Evolutionary conservation across 92 coral and sea anemone genomes (phyloP).

Genomic region (Muricea muricata): DNA sequence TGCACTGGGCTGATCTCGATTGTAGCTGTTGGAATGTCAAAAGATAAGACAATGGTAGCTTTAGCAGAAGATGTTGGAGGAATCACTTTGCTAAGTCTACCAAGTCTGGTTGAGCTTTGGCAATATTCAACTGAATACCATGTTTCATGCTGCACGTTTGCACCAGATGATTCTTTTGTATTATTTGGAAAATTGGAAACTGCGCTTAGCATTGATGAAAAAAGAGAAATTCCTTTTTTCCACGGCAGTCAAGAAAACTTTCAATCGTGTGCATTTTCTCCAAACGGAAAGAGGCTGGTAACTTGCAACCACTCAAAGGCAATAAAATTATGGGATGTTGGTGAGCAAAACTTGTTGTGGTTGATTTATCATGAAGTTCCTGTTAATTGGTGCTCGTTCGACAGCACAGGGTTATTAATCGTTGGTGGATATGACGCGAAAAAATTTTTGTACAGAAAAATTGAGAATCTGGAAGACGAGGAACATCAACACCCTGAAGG

Average conservation of each 20-base stretch:
- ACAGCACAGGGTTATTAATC: background rate
- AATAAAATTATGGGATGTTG: conserved; percentile 11
- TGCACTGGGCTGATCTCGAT: background rate
- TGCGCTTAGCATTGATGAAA: background rate
- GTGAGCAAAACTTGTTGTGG: background rate
- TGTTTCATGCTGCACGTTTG: background rate
- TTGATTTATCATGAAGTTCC: background rate
- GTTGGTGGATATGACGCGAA: background rate
- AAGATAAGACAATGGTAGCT: background rate
- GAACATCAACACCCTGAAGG: no score
- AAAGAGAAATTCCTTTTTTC: background rate
- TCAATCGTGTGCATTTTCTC: background rate
- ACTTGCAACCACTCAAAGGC: background rate
- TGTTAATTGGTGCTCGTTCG: background rate
- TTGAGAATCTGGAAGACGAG: no score
- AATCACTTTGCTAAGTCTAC: background rate
- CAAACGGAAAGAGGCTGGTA: background rate
- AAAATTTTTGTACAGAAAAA: no score
- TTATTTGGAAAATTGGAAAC: conserved; percentile 2
- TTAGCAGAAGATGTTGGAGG: background rate
- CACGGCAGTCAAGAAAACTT: background rate
- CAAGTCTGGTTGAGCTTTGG: background rate
- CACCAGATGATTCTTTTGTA: background rate
- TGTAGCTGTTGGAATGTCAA: background rate
- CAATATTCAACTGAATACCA: background rate